Base-by-base conservation (phyloP, 2,797 vertebrate genomes). In the Scleropages formosus region DNA sequence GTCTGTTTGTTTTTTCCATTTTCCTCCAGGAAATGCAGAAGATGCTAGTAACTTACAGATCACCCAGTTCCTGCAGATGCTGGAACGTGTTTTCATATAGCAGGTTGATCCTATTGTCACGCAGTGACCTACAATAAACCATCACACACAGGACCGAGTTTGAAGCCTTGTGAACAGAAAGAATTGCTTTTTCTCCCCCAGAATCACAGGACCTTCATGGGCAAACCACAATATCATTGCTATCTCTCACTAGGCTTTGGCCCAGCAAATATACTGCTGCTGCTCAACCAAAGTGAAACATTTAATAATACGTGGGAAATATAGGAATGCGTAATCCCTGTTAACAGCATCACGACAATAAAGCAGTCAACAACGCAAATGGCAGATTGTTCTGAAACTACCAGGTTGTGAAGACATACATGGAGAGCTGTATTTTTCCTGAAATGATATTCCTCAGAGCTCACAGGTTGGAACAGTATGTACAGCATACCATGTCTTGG, bases 11-110 rank as follows among this genome's bases (percentile, higher is more conserved):
- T 61, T 9, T 9, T 9, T 26, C 47, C 22, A 13, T 18, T 49
- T 31, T 26, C 64, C 60, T 20, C n/a, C 18, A 46, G 9, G 18
- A 1, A 22, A 10, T 22, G 9, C 27, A 13, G 13, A 64, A 47
- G 49, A 24, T n/a, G n/a, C n/a, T n/a, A 46, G 12, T 10, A 22
- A 88, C 91, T 94, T 82, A 89, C 89, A 91, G 88, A 84, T 94
- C 89, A 63, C 82, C 89, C 78, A 93, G 84, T 79, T 88, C 87
- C 89, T 88, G 89, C 82, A 94, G 85, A 80, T 90, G 91, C 80
- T 90, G 88, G 86, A 95, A 95, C 27, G 83, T 91, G 86, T 92
- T 93, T 87, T 92, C 92, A 75, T 91, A 90, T 80, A 95, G 79
- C 72, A 78, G 84, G 62, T 13, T 74, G 89, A 95, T 93, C 88